phyloP scores from a whole-genome alignment of 2,888 invertebrate genomes.

The Diaprepes abbreviatus region DNA sequence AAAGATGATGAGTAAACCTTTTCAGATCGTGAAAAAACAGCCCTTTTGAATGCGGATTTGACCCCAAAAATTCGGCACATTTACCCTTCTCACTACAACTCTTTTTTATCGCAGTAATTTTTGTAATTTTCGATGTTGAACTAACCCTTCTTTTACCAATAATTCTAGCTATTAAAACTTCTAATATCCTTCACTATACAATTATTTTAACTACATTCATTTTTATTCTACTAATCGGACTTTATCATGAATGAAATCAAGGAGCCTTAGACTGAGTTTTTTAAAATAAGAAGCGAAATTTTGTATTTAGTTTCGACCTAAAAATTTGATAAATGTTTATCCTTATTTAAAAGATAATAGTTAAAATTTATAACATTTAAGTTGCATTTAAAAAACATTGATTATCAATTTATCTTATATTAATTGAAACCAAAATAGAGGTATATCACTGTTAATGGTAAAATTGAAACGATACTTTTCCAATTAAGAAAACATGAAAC shows the following conservation, averaged over 20 bases:
- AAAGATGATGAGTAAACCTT: too few relatives aligned
- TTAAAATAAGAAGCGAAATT: slow-evolving; percentile 22
- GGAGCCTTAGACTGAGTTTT: slow-evolving; percentile 9
- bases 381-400: slow-evolving; percentile 30
- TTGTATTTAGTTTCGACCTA: slow-evolving; percentile 11
- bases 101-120: slow-evolving; percentile 28
- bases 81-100: slow-evolving; percentile 26
- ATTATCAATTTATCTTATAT: slow-evolving; percentile 26
- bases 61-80: slow-evolving; percentile 33
- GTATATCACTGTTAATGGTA: slow-evolving; percentile 35
- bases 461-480: slow-evolving; percentile 22
- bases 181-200: background rate
- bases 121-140: slow-evolving; percentile 32
- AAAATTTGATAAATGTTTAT: background rate
- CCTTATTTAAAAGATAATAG: slow-evolving; percentile 13
- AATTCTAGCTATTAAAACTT: slow-evolving; percentile 2
- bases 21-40: too few relatives aligned
- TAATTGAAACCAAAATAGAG: slow-evolving; percentile 33
- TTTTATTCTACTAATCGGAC: background rate
- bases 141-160: slow-evolving; percentile 12
- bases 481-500: slow-evolving; percentile 24
- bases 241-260: slow-evolving; percentile 22
- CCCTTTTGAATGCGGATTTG: too few relatives aligned
- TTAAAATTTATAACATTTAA: slow-evolving; percentile 6
- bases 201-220: background rate